A percentile compares a stretch with the other conserved stretches of the same genome.
phyloP scores from a whole-genome alignment of 2,113 vertebrate genomes.

The Datnioides undecimradiatus region DNA sequence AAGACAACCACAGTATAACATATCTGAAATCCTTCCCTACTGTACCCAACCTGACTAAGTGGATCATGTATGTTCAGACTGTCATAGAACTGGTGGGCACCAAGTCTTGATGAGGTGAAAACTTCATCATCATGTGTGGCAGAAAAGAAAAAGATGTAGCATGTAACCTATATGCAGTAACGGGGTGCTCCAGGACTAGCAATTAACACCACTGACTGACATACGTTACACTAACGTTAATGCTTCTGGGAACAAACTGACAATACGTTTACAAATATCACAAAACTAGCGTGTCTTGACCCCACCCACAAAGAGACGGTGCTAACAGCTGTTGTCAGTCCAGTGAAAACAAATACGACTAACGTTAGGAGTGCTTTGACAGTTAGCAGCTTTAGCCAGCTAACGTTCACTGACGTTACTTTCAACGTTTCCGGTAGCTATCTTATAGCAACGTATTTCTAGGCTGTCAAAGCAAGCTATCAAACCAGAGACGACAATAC shows the following conservation, averaged over 20 bases:
- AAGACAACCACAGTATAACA: not conserved
- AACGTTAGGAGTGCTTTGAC: not conserved
- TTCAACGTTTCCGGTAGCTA: no score
- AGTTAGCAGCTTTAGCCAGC: slow-evolving; percentile 15
- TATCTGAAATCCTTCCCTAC: not conserved
- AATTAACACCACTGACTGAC: not conserved
- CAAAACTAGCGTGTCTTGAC: not conserved
- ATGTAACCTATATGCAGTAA: not conserved
- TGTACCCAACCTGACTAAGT: not conserved
- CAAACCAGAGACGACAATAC: not conserved
- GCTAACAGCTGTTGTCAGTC: not conserved
- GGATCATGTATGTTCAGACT: not conserved
- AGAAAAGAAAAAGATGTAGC: not conserved
- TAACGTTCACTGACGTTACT: not conserved
- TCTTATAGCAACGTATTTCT: not conserved
- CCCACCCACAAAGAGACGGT: slow-evolving; percentile 33
- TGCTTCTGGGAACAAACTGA: not conserved
- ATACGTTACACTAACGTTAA: not conserved
- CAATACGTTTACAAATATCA: not conserved
- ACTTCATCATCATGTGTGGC: not conserved
- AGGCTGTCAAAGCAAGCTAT: not conserved
- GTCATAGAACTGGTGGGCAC: not conserved
- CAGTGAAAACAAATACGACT: not conserved
- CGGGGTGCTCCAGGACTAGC: not conserved
- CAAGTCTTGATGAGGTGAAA: not conserved